phyloP scores from a whole-genome alignment of 2,797 vertebrate genomes.

The Ptychadena robeensis region DNA sequence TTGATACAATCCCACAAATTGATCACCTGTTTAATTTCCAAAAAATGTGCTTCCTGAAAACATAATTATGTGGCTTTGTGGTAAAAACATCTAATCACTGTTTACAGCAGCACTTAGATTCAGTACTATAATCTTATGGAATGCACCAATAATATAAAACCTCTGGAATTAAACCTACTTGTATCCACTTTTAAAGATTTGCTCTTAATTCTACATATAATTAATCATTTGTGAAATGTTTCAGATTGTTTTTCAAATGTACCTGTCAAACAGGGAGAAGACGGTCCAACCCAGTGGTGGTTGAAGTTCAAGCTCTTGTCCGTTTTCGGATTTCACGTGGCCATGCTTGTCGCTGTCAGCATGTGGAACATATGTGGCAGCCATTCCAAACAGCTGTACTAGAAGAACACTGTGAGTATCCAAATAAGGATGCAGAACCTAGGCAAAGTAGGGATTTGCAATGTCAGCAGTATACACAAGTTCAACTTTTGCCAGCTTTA shows the following conservation, averaged over 20 bases:
- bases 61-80: no score
- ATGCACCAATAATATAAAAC: not conserved
- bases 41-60: no score
- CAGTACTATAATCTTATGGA: not conserved
- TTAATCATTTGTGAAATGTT: not conserved
- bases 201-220: not conserved
- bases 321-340: constrained; percentile 41
- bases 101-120: not conserved
- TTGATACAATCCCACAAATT: no score
- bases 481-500: not conserved
- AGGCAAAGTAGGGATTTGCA: not conserved
- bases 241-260: not conserved
- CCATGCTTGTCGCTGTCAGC: constrained; percentile 45
- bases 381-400: constrained; percentile 62
- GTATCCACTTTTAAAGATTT: not conserved
- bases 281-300: constrained; percentile 59
- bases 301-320: constrained; percentile 42
- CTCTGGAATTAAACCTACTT: not conserved
- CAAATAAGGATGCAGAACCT: constrained; percentile 61
- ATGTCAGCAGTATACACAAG: not conserved
- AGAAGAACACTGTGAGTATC: constrained; percentile 60
- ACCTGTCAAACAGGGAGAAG: constrained; percentile 64
- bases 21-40: no score
- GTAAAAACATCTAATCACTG: not conserved
- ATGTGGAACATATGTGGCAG: constrained; percentile 57